Evolutionary conservation across 2,113 vertebrate species (phyloP), one percentile per base, ranked within the genome.

Genomic region (Vulpes vulpes): DNA sequence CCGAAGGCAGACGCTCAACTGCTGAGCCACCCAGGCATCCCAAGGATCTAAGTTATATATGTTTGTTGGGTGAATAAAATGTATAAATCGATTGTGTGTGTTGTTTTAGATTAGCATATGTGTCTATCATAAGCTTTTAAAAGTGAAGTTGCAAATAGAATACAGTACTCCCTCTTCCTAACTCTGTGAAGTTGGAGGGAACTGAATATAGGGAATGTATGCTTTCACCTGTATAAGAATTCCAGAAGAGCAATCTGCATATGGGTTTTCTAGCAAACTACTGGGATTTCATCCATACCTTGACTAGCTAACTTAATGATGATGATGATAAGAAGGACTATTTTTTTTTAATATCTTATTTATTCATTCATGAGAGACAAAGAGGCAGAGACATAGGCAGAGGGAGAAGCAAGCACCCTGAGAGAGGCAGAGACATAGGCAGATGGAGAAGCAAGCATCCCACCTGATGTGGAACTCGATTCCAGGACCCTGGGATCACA

Each of bases 21-120:
- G 43, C 43, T 43, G 43, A 43, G 6, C 43, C 43, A 43, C 43
- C 43, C 43, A 43, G 6, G 43, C 43, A 43, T 43, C 43, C 43
- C 43, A 35, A 92, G 49, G 32, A 96, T 15, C 55, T 93, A 69
- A 71, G 16, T 84, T 96, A 57, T 35, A 62, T 67, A 16, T 79
- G 87, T 82, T 86, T 92, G 27, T 71, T 91, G 49, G 11, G n/a
- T 92, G 76, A 79, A 16, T 95, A 55, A 91, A 89, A 62, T 83
- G 7, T 73, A n/a, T 88, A 89, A 89, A 89, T 10, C 3, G 55
- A 49, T 88, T 90, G 10, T 74, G 49, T 86, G 22, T 65, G 22
- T 69, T 91, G 16, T 80, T 86, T 95, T 87, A 60, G 88, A 53
- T 95, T 88, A 53, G 0, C 74, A 59, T 89, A 69, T 76, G 30